Evolutionary conservation across 2,113 vertebrate genomes (phyloP), one percentile per base, ranked within the genome.

Genomic region (Sula dactylatra): DNA sequence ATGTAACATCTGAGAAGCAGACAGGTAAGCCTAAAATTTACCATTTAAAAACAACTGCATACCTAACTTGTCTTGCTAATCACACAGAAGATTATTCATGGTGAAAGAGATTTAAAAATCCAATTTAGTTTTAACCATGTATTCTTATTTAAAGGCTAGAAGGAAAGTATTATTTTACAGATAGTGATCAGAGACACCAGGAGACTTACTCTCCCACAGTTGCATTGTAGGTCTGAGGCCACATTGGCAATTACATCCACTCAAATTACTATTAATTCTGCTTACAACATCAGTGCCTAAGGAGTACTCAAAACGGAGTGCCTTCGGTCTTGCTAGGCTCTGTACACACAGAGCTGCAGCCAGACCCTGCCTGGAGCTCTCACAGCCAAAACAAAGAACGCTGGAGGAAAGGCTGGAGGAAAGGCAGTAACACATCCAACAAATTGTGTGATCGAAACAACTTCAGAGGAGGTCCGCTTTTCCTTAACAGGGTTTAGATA

Each of bases 101-200:
- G 52, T 65, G 44, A 44, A 89, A 85, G 66, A 85, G 15, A 82
- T 85, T 76, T 87, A 10, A 65, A 96, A 77, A 73, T 72, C 52
- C 34, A 42, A 16, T 82, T 92, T 79, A 7, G 12, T 78, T 94
- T 94, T 79, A 89, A 84, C 65, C 73, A 65, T 32, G 40, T 82
- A 78, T 93, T 72, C 45, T 67, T 90, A 89, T 40, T 82, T 88
- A 88, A 92, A 88, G 70, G 14, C 66, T 58, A 71, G 62, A 61
- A 88, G 72, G 67, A 82, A 95, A 84, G 52, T 71, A 82, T 92
- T 82, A 70, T 87, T 93, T 94, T 88, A 70, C 81, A 95, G 58
- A 62, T 54, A 38, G 81, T 13, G 62, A 94, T 87, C 77, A 82
- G 58, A 58, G 65, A 50, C 38, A 88, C 45, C 42, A 62, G 56